Base-by-base conservation (phyloP, 2,888 invertebrate genomes). In the Dastarcus helophoroides region DNA sequence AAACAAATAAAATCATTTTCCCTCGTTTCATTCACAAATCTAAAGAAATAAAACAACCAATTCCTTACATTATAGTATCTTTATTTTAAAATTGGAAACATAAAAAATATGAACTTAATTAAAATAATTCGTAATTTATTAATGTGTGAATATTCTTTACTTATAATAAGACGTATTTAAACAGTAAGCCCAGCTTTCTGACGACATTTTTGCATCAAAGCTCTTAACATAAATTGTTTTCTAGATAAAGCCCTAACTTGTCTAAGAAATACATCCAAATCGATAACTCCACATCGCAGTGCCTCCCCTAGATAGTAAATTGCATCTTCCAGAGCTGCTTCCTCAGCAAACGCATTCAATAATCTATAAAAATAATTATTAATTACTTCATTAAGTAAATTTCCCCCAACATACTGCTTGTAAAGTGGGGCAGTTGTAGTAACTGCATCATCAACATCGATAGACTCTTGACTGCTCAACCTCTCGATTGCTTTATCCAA, bases 251-350 rank as follows among this genome's bases (percentile, higher is more conserved):
- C 83, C 40, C 98, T 79, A 2, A 98, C 91, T 69, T 94, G 89
- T 65, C 94, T 94, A 48, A 98, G 71, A 66, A 95, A 98, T 31
- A 86, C 83, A 55, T 98, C 95, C 51, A 97, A 66, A 65, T 94
- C 94, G 52, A 99, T 88, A 4, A 90, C 88, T 38, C 85, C 82
- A 47, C 85, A 80, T 40, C 93, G 73, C 37, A 97, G 63, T 6
- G 91, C 94, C 66, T 95, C 93, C 5, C 94, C 94, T 64, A 99
- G 78, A 58, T 93, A 94, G 60, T 97, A 99, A 54, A 98, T 93
- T 37, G 94, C 89, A 69, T 98, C 98, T 67, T 98, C 97, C 30
- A 89, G 76, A 9, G 98, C 94, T 39, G 95, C 91, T 67, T 98
- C 98, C 62, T 97, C 94, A 28, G 93, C 91, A 67, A 89, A 95